Percentiles rank a stretch among this genome's conserved stretches.
Conservation (phyloP, 2,797 vertebrate genomes). For the Siniperca obscura region DNA sequence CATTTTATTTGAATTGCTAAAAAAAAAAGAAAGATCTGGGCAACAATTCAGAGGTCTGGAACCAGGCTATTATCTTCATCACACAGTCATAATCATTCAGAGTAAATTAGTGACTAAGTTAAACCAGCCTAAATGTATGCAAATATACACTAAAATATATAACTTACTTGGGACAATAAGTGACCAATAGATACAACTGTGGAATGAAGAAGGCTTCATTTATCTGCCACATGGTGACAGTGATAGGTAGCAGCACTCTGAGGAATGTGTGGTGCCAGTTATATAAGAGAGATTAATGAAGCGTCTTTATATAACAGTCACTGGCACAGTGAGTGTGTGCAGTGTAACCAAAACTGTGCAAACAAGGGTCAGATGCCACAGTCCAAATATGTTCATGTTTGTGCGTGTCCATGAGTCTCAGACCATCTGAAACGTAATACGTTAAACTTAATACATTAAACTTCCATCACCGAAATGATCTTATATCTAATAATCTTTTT, state of each 20-base stretch:
- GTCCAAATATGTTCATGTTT: conserved; percentile 42
- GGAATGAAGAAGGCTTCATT: conserved; percentile 21
- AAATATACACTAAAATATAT: neutral
- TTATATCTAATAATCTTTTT: neutral
- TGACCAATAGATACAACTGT: conserved; percentile 10
- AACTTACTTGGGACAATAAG: neutral
- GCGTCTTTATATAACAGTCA: conserved; percentile 61
- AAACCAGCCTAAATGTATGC: neutral
- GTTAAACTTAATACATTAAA: neutral
- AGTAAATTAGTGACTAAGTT: conserved; percentile 11
- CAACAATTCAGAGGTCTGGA: neutral
- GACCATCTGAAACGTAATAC: neutral
- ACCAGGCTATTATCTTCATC: neutral
- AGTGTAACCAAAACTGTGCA: conserved; percentile 68
- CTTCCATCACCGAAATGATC: neutral
- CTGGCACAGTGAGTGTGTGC: conserved; percentile 35
- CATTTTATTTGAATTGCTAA: neutral
- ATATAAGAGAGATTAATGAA: conserved; percentile 75
- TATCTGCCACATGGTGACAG: conserved; percentile 53
- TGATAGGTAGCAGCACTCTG: conserved; percentile 58
- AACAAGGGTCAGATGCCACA: conserved; percentile 56
- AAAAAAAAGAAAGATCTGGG: neutral
- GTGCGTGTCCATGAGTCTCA: neutral
- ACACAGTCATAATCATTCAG: neutral
- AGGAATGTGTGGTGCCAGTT: conserved; percentile 73